These are phyloP conservation scores for Albula goreensis DNA, from an alignment of 2,113 vertebrate genomes.

Conservation along the genomic window DNA sequence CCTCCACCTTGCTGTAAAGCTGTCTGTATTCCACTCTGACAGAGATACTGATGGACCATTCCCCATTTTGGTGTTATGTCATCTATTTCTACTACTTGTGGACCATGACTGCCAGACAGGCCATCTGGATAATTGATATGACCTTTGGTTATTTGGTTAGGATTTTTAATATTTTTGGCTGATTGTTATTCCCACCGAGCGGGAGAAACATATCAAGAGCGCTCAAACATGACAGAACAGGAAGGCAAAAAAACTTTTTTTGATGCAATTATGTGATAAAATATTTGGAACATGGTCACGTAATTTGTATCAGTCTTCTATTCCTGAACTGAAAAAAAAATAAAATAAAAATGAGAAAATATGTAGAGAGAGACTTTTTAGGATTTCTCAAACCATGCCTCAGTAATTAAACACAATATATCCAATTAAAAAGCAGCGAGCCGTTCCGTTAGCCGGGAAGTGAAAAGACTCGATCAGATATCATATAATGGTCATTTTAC, in stretches of 20 bases:
- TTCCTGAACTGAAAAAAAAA: neutral
- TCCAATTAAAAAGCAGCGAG: conserved; percentile 70
- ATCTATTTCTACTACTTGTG: conserved; percentile 61
- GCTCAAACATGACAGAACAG: conserved; percentile 36
- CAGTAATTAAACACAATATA: conserved; percentile 72
- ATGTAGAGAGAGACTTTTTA: conserved; percentile 22
- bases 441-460: conserved; percentile 57
- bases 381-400: conserved; percentile 30
- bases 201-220: conserved; percentile 59
- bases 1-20: conserved; percentile 30
- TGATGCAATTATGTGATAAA: conserved; percentile 65
- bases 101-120: conserved; percentile 62
- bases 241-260: conserved; percentile 53
- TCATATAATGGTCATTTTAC: neutral
- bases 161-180: conserved; percentile 68
- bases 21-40: conserved; percentile 23
- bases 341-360: neutral
- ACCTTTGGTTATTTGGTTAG: conserved; percentile 65
- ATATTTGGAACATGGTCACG: conserved; percentile 65
- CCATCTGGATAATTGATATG: conserved; percentile 70
- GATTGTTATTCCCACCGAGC: conserved; percentile 63
- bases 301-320: conserved; percentile 39
- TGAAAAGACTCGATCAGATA: neutral
- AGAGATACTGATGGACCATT: conserved; percentile 32
- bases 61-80: conserved; percentile 57